phyloP scores from a whole-genome alignment of 2,113 vertebrate genomes.

The Microcebus jonahi region DNA sequence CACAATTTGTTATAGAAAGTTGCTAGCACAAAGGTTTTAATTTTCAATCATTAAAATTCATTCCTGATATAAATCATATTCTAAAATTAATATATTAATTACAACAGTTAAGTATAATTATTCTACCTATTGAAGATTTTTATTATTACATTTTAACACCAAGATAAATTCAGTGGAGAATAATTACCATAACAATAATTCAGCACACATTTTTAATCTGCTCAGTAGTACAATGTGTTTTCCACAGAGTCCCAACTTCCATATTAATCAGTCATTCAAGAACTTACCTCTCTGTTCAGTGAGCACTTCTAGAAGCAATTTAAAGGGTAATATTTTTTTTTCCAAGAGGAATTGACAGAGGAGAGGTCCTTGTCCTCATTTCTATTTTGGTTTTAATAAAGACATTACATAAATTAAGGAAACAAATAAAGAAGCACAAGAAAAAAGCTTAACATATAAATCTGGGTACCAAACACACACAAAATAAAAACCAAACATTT shows the following conservation, averaged over 20 bases:
- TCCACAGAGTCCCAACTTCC: conserved; percentile 75
- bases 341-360: conserved; percentile 57
- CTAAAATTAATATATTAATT: conserved; percentile 87
- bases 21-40: conserved; percentile 67
- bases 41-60: conserved; percentile 80
- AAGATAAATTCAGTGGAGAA: conserved; percentile 80
- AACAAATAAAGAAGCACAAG: not conserved
- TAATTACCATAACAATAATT: conserved; percentile 86
- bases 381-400: conserved; percentile 44
- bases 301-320: conserved; percentile 71
- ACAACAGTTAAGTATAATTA: conserved; percentile 86
- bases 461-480: not conserved
- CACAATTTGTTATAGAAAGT: conserved; percentile 43
- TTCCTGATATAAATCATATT: conserved; percentile 79
- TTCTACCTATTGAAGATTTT: conserved; percentile 81
- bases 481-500: not conserved
- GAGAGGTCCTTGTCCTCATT: conserved; percentile 57
- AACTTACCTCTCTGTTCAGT: conserved; percentile 68
- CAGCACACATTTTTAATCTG: conserved; percentile 78
- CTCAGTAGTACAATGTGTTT: conserved; percentile 80
- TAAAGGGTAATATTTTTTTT: conserved; percentile 68
- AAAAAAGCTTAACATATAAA: not conserved
- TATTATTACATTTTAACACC: conserved; percentile 84
- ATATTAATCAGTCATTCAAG: conserved; percentile 81
- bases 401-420: not conserved